Base-by-base conservation (phyloP, 2,888 invertebrate species). In the Diadegma fenestrale region DNA sequence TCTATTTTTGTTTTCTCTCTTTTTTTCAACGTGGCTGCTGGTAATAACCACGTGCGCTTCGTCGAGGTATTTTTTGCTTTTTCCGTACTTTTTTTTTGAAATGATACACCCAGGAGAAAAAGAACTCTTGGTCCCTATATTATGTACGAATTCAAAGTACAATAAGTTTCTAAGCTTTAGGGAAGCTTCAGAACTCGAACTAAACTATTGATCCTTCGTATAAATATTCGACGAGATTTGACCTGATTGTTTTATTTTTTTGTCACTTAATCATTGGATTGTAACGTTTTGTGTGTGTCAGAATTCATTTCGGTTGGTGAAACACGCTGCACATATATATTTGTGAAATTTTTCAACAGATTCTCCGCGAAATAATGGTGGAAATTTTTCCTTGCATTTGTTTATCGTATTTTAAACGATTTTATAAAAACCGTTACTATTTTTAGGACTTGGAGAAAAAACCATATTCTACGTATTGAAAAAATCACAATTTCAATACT, bases 101-200 rank as follows among this genome's bases (percentile, higher is more conserved):
- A 89, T 84, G 68, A 41, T 77, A 72, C 69, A 87, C 86, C 86
- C 88, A 88, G 87, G 89, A 88, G 88, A 88, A 90, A 92, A 90
- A 89, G 87, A 92, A 91, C 90, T 89, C 90, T 92, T 92, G 92
- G 92, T 92, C 92, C 92, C 92, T 91, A 90, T 91, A 87, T 81
- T 87, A 75, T 87, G 76, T 87, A 85, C 85, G 86, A 87, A 85
- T 80, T 85, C 64, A 69, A 85, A 76, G 71, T 85, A 76, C 82
- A 72, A 76, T 75, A 43, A 66, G 85, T 81, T 79, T 51, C 61
- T 37, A 54, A 58, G 71, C 85, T 85, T 71, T 68, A 54, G 69
- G 58, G 77, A 51, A 78, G 78, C 75, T 81, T 77, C 17, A 37
- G 78, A 85, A 81, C 61, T 78, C 54, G 54, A 19, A 66, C 73